Base-by-base conservation (phyloP, 92 coral and sea anemone species). In the Epizoanthus stellaris region DNA sequence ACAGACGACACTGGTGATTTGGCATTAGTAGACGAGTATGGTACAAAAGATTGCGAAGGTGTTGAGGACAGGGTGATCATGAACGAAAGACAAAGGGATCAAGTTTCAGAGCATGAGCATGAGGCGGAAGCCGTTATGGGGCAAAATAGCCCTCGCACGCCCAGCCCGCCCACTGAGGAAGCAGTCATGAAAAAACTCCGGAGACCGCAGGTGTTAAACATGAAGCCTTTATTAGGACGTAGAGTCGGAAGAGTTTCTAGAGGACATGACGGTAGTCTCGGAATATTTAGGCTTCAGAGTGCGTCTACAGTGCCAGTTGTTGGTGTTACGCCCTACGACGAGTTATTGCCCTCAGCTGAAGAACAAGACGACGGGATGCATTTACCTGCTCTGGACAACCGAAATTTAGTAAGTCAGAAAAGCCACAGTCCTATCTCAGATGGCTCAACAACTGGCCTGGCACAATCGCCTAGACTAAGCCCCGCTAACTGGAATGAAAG, bases 331-430 rank as follows among this genome's bases (percentile, higher is more conserved):
- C 3, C 19, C 13, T 6, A 79, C 17, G 60, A 63, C 36, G 36
- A 62, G 14, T n/a, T 12, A 36, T 79, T 53, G 21, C 71, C 49
- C 57, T n/a, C 59, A 1, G 73, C 4, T 7, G 61, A 79, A 23
- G 61, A 23, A 42, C 20, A 40, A 13, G 70, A 42, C 0, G 23
- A 63, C 14, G 0, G 72, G 7, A 62, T 47, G 20, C 61, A 79
- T 20, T 63, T 79, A 16, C 83, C 83, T 3, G 36, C 59, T 19
- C 61, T 79, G 15, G 59, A 79, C 64, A 79, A 43, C 17, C 83
- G 65, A 79, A 79, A 13, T 63, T 40, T 79, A 45, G 83, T 79
- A 15, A 43, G 83, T 13, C 83, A 63, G 70, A 79, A 79, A 45
- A 63, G 23, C 23, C 60, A 79, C 23, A 43, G 23, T 64, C 5